Evolutionary conservation across 2,888 invertebrate species (phyloP), one percentile per base, ranked within the genome.

Genomic region (Acrobasis repandana): DNA sequence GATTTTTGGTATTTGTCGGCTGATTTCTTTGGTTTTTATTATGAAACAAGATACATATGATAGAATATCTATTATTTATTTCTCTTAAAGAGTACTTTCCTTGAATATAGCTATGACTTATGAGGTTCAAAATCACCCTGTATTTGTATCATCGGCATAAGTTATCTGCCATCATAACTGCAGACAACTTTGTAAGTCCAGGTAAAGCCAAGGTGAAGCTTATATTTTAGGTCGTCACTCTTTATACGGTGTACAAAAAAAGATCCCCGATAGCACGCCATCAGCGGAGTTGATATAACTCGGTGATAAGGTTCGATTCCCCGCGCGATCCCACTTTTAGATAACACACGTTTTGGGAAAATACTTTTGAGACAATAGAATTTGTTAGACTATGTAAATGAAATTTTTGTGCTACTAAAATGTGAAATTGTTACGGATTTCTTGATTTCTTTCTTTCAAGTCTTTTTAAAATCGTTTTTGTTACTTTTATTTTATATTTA

Each of bases 221-320:
- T 38, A 57, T 48, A 65, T 59, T 63, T 59, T 60, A 60, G 54
- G 52, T 43, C 60, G 61, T 61, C 61, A 61, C 58, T 62, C 61
- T 61, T 56, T 60, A 43, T 60, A 52, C 43, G 33, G 59, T 63
- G 77, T 72, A 75, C 80, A 79, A 80, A 77, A 66, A 52, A 66
- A 77, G 82, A 82, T 82, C 70, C 62, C 60, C 64, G 83, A 83
- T 83, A 81, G 70, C 67, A 68, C 62, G 61, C 66, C 67, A 66
- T 68, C 71, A 69, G 76, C 77, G 71, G 74, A 71, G 76, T 74
- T 74, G 89, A 89, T 89, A 72, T 71, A 66, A 77, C 70, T 77
- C 63, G 62, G 61, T 67, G 90, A 90, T 90, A 90, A 79, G 75
- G 78, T 88, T 88, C 83, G 89, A 88, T 86, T 86, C 89, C 86